Evolutionary conservation across 2,888 invertebrate genomes (phyloP).

Genomic region (Entomobrya multifasciata): DNA sequence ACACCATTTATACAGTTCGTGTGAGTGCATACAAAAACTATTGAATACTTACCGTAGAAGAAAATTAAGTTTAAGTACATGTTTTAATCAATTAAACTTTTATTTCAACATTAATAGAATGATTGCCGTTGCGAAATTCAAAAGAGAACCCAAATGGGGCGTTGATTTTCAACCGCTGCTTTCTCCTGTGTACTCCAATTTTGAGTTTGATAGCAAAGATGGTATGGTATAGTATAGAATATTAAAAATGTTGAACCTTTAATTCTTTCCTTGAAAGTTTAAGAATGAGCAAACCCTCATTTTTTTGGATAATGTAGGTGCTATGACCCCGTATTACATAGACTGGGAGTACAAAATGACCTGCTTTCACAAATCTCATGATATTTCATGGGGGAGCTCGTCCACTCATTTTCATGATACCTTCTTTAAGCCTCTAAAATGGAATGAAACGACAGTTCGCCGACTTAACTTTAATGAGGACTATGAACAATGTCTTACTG

Average conservation of each 20-base stretch:
- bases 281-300: neutral
- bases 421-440: neutral
- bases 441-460: neutral
- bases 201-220: constrained; percentile 32
- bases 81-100: no score
- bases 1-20: constrained; percentile 48
- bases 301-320: constrained; percentile 1
- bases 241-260: no score
- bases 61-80: no score
- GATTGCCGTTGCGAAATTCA: constrained; percentile 39
- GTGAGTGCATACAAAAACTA: neutral
- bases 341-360: constrained; percentile 10
- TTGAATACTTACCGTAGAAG: no score
- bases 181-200: constrained; percentile 32
- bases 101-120: constrained; percentile 12
- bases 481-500: constrained; percentile 4
- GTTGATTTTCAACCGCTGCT: constrained; percentile 39
- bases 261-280: no score
- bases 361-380: neutral
- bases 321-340: constrained; percentile 9
- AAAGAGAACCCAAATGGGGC: neutral
- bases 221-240: no score
- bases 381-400: neutral
- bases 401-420: constrained; percentile 29
- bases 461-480: constrained; percentile 29